Base-by-base conservation (phyloP, 1,140 invertebrate species). In the Drosophila gunungcola region DNA sequence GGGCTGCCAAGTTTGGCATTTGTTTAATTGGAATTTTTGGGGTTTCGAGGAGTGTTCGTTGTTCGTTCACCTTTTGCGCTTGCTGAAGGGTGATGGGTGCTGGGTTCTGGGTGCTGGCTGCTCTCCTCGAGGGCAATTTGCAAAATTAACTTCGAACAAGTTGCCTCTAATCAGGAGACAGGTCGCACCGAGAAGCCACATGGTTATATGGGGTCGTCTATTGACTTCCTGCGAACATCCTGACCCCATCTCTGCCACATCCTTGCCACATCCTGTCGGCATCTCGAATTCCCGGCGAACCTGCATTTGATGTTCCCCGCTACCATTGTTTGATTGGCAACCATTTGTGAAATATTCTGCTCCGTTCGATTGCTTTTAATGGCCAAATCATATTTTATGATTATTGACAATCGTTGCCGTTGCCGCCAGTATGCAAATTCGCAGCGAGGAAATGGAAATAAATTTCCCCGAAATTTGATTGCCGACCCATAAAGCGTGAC, bases 21-120 rank as follows among this genome's bases (percentile, higher is more conserved):
- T 88, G 82, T 86, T 88, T 86, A 86, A 86, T 86, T 86, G 83
- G 82, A 86, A 86, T 86, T 88, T 82, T 49, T 32, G 48, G 58
- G 42, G 38, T 29, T 36, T 62, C 46, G 25, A 39, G 48, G 16
- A 48, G 34, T 29, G 68, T 21, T 21, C 1, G 16, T 21, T 21
- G 16, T 21, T 21, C 16, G 16, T 42, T 45, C 70, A 64, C 69
- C 69, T 64, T 52, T 39, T 53, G 41, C 21, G 21, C 25, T 10
- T 13, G 9, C 4, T 9, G 51, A 21, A 21, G 16, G 16, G 16
- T 21, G 16, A 21, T 21, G 16, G 16, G 16, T 21, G 16, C 16
- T 21, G 16, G 16, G 1, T 21, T 0, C 16, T 21, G 16, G 16
- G 16, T 21, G 16, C 25, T 10, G 21, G 9, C 4, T 9, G 51